A percentile compares a stretch with the other conserved stretches of the same genome.
These are phyloP conservation scores for Cynopterus sphinx DNA, from an alignment of 2,797 vertebrate species.

Conservation along the genomic window DNA sequence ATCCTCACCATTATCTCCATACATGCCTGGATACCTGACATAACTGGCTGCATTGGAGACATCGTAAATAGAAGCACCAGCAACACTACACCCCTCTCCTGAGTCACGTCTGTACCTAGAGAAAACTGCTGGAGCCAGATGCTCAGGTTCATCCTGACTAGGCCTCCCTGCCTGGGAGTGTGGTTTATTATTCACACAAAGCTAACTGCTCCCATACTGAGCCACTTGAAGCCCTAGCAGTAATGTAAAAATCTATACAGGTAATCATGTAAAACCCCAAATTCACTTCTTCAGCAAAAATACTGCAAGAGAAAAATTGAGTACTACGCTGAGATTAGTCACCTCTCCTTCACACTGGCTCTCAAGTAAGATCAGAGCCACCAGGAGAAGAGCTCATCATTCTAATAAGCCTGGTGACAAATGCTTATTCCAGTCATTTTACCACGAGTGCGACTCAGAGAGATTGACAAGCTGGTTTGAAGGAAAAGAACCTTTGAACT, in stretches of 20 bases:
- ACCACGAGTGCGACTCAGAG: not conserved
- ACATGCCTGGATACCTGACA: not conserved
- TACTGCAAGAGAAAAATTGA: not conserved
- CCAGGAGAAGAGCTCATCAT: not conserved
- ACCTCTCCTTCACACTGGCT: not conserved
- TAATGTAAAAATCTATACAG: not conserved
- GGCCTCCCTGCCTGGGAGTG: slow-evolving; percentile 48
- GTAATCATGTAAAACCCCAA: not conserved
- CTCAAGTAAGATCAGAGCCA: not conserved
- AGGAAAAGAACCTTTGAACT: not conserved
- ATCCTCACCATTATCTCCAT: slow-evolving; percentile 13
- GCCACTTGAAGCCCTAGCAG: not conserved
- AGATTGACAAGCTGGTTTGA: not conserved
- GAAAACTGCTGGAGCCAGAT: not conserved
- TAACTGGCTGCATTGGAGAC: not conserved
- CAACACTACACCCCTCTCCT: slow-evolving; percentile 10
- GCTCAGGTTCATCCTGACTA: slow-evolving; percentile 52
- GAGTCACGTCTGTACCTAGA: slow-evolving; percentile 55
- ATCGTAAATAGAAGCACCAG: slow-evolving; percentile 43
- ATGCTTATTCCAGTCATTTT: not conserved
- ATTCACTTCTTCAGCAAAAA: not conserved
- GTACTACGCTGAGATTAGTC: not conserved
- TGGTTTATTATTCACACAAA: slow-evolving; percentile 45
- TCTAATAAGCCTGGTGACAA: not conserved
- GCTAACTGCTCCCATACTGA: not conserved